Base-by-base conservation (phyloP, 2,888 invertebrate species). In the Spisula subtruncata region DNA sequence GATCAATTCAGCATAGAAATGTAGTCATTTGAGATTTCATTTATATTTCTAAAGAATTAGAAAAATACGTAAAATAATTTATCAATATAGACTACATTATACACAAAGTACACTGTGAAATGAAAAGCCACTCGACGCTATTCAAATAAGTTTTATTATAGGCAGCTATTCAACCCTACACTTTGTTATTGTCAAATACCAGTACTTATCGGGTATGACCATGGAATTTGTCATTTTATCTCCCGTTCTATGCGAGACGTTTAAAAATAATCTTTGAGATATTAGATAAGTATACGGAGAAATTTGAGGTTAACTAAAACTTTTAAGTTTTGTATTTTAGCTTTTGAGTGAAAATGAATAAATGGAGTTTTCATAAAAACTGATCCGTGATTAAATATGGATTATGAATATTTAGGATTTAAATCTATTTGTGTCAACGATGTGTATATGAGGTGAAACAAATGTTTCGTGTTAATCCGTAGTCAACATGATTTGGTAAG, bases 181-280 rank as follows among this genome's bases (percentile, higher is more conserved):
- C 75, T 75, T 75, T 18, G 29, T 35, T 75, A 75, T 75, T 75
- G 75, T 75, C 29, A 12, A 18, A 32, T 32, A 75, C 75, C n/a
- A 75, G 32, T 32, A 75, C 32, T 29, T 75, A 32, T 41, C 35
- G 14, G 75, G 35, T 18, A 75, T 75, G 32, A 35, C 75, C 75
- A 14, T 75, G 35, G 4, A 75, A 75, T 75, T 75, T 75, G 14
- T 32, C 75, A 35, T 75, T 75, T 75, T 35, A 75, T 75, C 75
- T 75, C 2, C 41, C 35, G 75, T 75, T 75, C 75, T 75, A 18
- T 4, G 32, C 75, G 75, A 75, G 35, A 75, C 75, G 29, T 75
- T 75, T 32, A 75, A 75, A 32, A 1, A 35, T 75, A 75, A 75
- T 35, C 8, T 5, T 41, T 41, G 41, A 41, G 41, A 41, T 41